Evolutionary conservation across 2,113 vertebrate species (phyloP).

Genomic region (Ceyx melanurus): DNA sequence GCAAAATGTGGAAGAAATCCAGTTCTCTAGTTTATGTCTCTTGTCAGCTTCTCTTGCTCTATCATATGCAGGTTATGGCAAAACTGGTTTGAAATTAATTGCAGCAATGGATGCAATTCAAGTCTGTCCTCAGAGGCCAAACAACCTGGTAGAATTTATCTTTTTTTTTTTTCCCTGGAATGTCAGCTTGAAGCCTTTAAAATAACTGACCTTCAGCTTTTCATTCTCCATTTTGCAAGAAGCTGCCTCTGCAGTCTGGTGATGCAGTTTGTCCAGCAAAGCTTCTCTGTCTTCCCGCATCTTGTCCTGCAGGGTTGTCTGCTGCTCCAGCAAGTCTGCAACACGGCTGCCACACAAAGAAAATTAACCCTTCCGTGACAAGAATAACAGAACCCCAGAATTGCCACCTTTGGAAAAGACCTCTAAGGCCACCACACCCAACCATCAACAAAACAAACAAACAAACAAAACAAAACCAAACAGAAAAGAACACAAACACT

Average conservation of each 20-base stretch:
- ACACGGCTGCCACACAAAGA: slow-evolving; percentile 72
- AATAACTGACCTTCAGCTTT: slow-evolving; percentile 81
- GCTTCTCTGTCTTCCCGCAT: slow-evolving; percentile 75
- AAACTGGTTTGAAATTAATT: background rate
- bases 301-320: slow-evolving; percentile 78
- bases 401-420: too few relatives aligned
- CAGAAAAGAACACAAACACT: too few relatives aligned
- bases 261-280: slow-evolving; percentile 79
- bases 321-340: slow-evolving; percentile 81
- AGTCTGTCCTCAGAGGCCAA: background rate
- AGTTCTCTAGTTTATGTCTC: background rate
- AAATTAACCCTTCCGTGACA: background rate
- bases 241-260: slow-evolving; percentile 75
- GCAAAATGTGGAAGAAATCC: background rate
- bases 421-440: too few relatives aligned
- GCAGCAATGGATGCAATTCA: background rate
- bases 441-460: too few relatives aligned
- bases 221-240: slow-evolving; percentile 84
- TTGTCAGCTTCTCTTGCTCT: background rate
- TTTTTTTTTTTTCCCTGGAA: background rate
- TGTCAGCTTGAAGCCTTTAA: background rate
- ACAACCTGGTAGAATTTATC: background rate
- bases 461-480: too few relatives aligned
- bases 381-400: background rate
- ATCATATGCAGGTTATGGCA: background rate